phyloP scores from a whole-genome alignment of 2,113 vertebrate species.

The Nycticorax nycticorax region DNA sequence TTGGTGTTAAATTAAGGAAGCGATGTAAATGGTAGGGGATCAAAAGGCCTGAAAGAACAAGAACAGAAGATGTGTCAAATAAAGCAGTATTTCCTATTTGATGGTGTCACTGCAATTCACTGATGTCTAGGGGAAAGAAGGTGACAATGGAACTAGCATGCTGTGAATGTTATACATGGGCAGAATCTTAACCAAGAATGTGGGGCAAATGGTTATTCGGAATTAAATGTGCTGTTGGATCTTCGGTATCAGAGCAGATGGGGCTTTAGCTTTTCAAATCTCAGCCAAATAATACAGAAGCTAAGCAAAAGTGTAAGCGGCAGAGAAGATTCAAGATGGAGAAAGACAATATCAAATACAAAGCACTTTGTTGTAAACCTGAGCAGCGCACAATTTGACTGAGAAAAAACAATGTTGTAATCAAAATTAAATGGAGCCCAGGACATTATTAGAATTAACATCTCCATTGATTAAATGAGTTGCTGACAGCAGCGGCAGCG shows the following conservation, averaged over 20 bases:
- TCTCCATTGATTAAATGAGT: constrained; percentile 18
- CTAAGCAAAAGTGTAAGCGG: not conserved
- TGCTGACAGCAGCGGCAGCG: constrained; percentile 26
- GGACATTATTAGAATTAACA: constrained; percentile 27
- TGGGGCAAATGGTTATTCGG: not conserved
- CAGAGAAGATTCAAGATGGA: not conserved
- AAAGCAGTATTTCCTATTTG: not conserved
- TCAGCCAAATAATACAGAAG: not conserved
- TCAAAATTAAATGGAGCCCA: constrained; percentile 16
- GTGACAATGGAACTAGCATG: not conserved
- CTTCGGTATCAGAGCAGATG: not conserved
- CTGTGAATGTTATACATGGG: not conserved
- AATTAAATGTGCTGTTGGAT: not conserved
- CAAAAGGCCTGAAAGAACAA: not conserved
- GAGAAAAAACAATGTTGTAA: constrained; percentile 42
- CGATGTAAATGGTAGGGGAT: not conserved
- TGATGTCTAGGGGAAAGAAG: not conserved
- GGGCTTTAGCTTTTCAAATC: not conserved
- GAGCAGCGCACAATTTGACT: not conserved
- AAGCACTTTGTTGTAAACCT: not conserved
- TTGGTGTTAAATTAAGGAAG: not conserved
- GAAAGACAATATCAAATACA: not conserved
- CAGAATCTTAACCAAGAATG: not conserved
- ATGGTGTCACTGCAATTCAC: not conserved
- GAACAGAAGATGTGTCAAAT: not conserved